A percentile compares a stretch with the other conserved stretches of the same genome.
phyloP scores from a whole-genome alignment of 2,888 invertebrate genomes.

The Aphrophora alni region DNA sequence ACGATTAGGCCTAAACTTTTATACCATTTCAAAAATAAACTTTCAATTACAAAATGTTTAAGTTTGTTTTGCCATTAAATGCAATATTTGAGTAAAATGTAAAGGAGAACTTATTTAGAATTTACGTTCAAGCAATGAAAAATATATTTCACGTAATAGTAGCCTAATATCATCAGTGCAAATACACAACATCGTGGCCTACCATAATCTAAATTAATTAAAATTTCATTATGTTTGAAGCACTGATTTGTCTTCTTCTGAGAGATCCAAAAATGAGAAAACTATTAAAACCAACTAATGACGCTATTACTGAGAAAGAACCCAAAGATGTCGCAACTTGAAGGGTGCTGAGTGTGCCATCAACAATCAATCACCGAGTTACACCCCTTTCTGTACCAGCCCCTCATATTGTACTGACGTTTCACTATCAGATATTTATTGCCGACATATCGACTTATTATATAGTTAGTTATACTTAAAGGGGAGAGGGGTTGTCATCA shows the following conservation, averaged over 20 bases:
- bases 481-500: neutral
- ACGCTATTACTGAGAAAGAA: neutral
- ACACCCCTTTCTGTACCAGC: conserved; percentile 9
- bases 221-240: neutral
- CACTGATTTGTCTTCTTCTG: neutral
- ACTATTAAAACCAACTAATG: neutral
- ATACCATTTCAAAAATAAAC: too few species aligned
- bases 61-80: too few species aligned
- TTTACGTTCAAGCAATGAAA: too few species aligned
- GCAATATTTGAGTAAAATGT: too few species aligned
- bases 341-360: neutral
- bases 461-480: neutral
- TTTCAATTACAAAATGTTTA: too few species aligned
- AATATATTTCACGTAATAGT: too few species aligned
- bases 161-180: too few species aligned
- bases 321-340: neutral
- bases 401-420: conserved; percentile 6
- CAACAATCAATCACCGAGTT: neutral
- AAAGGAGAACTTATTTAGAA: too few species aligned
- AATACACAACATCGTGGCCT: too few species aligned
- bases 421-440: neutral
- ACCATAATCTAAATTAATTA: neutral
- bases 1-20: too few species aligned
- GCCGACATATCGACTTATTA: neutral
- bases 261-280: neutral